Percentiles rank a stretch among this genome's conserved stretches.
phyloP scores from a whole-genome alignment of 2,888 invertebrate species.

The Harmothoe impar region DNA sequence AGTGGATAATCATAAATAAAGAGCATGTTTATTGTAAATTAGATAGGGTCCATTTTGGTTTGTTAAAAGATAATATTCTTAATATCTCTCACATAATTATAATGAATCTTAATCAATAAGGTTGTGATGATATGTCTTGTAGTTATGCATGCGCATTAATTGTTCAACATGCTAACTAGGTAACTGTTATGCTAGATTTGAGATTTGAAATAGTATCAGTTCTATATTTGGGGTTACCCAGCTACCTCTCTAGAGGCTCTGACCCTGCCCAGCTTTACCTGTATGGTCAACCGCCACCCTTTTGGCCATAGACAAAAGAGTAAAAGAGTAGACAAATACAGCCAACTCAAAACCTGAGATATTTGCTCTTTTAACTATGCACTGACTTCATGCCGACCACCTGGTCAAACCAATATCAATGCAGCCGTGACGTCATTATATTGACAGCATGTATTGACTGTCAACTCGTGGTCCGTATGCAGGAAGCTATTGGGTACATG shows the following conservation, averaged over 20 bases:
- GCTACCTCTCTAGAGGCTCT: neutral
- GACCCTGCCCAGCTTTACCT: neutral
- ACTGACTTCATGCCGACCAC: slow-evolving; percentile 10
- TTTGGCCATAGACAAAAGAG: neutral
- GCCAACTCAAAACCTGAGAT: neutral
- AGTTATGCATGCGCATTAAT: too few species aligned
- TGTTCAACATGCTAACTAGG: too few species aligned
- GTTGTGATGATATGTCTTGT: too few species aligned
- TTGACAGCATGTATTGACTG: slow-evolving; percentile 23
- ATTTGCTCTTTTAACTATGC: slow-evolving; percentile 8
- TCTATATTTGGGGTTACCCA: too few species aligned
- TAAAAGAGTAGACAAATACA: neutral
- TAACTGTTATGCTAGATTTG: too few species aligned
- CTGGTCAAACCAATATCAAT: slow-evolving; percentile 9
- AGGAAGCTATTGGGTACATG: slow-evolving; percentile 16
- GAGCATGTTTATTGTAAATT: too few species aligned
- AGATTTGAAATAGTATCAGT: too few species aligned
- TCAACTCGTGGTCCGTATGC: neutral
- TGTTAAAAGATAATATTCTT: too few species aligned
- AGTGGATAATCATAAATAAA: too few species aligned
- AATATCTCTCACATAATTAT: too few species aligned
- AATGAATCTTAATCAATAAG: too few species aligned
- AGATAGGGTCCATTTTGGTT: too few species aligned
- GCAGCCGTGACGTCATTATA: slow-evolving; percentile 18
- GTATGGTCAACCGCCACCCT: neutral